These are phyloP conservation scores for Sphaeramia orbicularis DNA, from an alignment of 2,797 vertebrate species.

Conservation along the genomic window DNA sequence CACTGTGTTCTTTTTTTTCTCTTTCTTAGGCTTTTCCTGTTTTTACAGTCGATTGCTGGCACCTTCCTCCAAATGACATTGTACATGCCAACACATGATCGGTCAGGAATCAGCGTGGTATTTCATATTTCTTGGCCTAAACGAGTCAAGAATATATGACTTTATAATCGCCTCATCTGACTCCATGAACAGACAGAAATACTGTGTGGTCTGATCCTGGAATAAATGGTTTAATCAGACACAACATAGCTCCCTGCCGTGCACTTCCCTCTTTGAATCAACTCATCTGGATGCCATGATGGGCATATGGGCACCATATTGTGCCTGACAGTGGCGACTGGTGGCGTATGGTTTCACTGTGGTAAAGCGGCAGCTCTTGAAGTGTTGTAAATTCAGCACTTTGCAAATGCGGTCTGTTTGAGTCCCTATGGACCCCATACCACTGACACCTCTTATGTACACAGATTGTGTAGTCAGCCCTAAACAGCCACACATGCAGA, in stretches of 20 bases:
- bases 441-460: slow-evolving; percentile 48
- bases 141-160: too few species aligned
- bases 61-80: too few species aligned
- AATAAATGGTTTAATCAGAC: slow-evolving; percentile 24
- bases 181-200: too few species aligned
- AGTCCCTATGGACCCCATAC: slow-evolving; percentile 37
- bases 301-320: slow-evolving; percentile 68
- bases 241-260: slow-evolving; percentile 31
- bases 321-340: slow-evolving; percentile 50
- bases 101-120: too few species aligned
- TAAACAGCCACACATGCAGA: slow-evolving; percentile 45
- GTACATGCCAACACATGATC: too few species aligned
- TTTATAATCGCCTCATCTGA: too few species aligned
- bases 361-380: slow-evolving; percentile 40
- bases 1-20: too few species aligned
- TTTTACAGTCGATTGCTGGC: too few species aligned
- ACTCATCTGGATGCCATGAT: slow-evolving; percentile 62
- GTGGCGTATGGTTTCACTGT: slow-evolving; percentile 33
- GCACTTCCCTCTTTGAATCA: slow-evolving; percentile 7
- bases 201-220: too few species aligned
- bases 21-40: too few species aligned
- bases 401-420: slow-evolving; percentile 46
- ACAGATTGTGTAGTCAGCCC: slow-evolving; percentile 54
- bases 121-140: too few species aligned
- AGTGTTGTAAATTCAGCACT: slow-evolving; percentile 61